Evolutionary conservation across 2,888 invertebrate genomes (phyloP).

Genomic region (Tetragonisca angustula): DNA sequence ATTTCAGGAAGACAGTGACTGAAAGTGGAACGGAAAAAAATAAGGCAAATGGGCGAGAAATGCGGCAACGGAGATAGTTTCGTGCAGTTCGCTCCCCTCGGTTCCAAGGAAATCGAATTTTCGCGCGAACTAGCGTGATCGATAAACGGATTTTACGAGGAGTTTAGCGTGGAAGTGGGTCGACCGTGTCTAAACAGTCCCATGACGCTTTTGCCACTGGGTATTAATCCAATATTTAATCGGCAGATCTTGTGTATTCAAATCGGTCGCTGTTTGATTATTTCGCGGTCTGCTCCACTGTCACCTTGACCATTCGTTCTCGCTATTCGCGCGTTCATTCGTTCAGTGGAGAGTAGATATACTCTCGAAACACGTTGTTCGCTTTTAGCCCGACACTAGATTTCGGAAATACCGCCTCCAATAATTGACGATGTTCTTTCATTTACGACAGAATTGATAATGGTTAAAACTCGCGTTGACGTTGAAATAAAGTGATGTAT

Average conservation of each 20-base stretch:
- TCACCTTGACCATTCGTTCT: background rate
- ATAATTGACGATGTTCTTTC: no score
- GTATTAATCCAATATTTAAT: conserved; percentile 55
- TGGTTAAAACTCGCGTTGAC: no score
- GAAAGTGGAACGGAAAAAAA: conserved; percentile 36
- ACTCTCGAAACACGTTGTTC: no score
- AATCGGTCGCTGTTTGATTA: conserved; percentile 17
- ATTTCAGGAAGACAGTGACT: conserved; percentile 34
- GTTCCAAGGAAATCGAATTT: conserved; percentile 60
- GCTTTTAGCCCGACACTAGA: no score
- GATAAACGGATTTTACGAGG: conserved; percentile 58
- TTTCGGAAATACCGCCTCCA: no score
- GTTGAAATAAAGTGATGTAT: no score
- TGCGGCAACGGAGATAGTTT: conserved; percentile 7
- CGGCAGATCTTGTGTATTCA: conserved; percentile 21
- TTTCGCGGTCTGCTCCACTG: conserved; percentile 13
- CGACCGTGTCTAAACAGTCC: conserved; percentile 48
- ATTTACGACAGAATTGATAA: no score
- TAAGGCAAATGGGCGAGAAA: conserved; percentile 18
- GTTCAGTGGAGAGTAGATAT: background rate
- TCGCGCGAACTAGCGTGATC: conserved; percentile 50
- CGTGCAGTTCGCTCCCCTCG: conserved; percentile 15
- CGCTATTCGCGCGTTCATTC: background rate
- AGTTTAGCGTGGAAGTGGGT: conserved; percentile 49
- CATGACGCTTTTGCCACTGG: conserved; percentile 36